Base-by-base conservation (phyloP, 2,888 invertebrate species). In the Tetragnatha montana region DNA sequence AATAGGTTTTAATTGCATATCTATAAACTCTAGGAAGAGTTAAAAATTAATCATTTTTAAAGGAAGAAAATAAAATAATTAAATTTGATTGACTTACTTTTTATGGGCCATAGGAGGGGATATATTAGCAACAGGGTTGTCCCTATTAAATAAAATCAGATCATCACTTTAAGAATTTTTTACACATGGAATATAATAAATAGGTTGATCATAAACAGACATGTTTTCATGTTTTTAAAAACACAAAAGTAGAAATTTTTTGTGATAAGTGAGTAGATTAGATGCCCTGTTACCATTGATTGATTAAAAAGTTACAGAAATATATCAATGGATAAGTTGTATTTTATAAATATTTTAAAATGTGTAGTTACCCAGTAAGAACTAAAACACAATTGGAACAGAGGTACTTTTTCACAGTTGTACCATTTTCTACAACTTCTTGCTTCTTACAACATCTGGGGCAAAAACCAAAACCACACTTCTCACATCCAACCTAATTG, bases 401-500 rank as follows among this genome's bases (percentile, higher is more conserved):
- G 8, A 84, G 22, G n/a, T 71, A 8, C 7, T 80, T 6, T 17
- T 90, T 87, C 49, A 75, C 80, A 50, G 47, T 49, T 35, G 78
- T 73, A 14, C 80, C 90, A 60, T 14, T 73, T 69, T 90, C 83
- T 22, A 83, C 74, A 22, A 87, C 51, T 75, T 70, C 60, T 69
- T 79, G 79, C 17, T 85, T 91, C 22, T 76, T 86, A 22, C 91
- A 91, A 76, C 91, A 91, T 81, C 50, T 85, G 78, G 79, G 21
- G 73, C 91, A 91, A 60, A 91, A 91, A 14, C 88, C 69, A 91
- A 91, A 91, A 2, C 91, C 91, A 82, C 91, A 91, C 49, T 19
- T n/a, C 47, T 86, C 80, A 88, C 91, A 91, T 49, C 91, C 91
- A 73, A 78, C 21, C 91, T 91, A 49, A 1, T 21, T 8, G 3